phyloP scores from a whole-genome alignment of 2,797 vertebrate genomes.

The Pseudomugil tenellus region DNA sequence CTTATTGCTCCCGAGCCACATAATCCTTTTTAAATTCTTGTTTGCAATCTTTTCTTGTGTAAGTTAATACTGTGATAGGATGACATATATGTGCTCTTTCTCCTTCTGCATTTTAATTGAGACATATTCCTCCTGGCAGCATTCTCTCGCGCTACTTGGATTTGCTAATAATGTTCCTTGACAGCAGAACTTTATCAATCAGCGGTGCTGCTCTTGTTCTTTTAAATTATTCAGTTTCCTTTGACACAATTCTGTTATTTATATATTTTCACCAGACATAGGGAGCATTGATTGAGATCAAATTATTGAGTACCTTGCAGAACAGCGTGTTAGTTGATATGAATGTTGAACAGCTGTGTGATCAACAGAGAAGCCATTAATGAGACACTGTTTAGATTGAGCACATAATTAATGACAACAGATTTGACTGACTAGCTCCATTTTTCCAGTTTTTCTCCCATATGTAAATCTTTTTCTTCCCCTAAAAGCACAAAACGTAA shows the following conservation, averaged over 20 bases:
- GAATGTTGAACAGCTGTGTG: not conserved
- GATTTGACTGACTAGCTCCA: not conserved
- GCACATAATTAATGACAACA: conserved; percentile 12
- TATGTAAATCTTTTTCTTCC: conserved; percentile 6
- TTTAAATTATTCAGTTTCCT: conserved; percentile 4
- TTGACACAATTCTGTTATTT: not conserved
- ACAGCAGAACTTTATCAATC: not conserved
- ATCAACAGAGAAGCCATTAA: not conserved
- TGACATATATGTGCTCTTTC: not conserved
- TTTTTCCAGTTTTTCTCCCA: not conserved
- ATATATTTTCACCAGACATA: conserved; percentile 3
- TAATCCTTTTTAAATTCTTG: not conserved
- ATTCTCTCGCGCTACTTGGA: not conserved
- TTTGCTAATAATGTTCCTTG: not conserved
- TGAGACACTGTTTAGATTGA: conserved; percentile 16
- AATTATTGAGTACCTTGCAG: not conserved
- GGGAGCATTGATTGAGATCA: not conserved
- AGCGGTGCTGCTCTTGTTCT: too few relatives aligned
- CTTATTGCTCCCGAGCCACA: not conserved
- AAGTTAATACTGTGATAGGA: not conserved
- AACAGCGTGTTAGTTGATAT: not conserved
- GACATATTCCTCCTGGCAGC: not conserved
- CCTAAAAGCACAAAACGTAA: not conserved
- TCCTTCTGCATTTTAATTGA: not conserved
- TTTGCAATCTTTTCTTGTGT: not conserved